Conservation (phyloP, 2,797 vertebrate species). For the Myioborus melanocephalus region DNA sequence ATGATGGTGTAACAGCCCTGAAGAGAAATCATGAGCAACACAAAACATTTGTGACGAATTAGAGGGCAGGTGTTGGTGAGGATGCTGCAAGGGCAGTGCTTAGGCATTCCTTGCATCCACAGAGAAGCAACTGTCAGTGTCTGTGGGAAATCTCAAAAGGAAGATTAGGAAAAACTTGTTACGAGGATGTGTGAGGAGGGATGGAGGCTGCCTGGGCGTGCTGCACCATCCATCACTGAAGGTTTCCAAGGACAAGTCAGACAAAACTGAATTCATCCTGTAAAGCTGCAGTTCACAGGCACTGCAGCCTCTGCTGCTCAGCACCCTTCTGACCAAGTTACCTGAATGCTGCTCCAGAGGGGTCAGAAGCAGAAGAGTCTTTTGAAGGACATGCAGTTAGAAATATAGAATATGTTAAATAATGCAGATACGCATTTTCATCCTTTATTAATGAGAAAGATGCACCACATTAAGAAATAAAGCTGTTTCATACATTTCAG, state of each 20-base stretch:
- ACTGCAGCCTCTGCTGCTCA: not conserved
- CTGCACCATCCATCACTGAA: not conserved
- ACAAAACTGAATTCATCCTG: not conserved
- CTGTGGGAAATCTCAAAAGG: not conserved
- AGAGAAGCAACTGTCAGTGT: not conserved
- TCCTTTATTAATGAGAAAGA: constrained; percentile 26
- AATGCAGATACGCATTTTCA: not conserved
- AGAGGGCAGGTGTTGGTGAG: not conserved
- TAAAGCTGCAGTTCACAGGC: not conserved
- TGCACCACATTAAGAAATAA: not conserved
- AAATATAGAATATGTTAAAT: not conserved
- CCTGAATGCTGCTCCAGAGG: not conserved
- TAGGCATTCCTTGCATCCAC: not conserved
- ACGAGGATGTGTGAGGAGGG: not conserved
- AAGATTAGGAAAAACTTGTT: not conserved
- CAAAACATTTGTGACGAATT: not conserved
- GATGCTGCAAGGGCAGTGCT: not conserved
- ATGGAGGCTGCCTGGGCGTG: not conserved
- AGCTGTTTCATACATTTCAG: not conserved
- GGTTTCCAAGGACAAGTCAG: not conserved
- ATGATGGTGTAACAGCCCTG: not conserved
- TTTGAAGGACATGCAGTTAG: not conserved
- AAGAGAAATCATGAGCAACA: not conserved
- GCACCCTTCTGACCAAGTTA: not conserved
- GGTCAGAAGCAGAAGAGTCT: not conserved